A percentile compares a stretch with the other conserved stretches of the same genome.
phyloP scores from a whole-genome alignment of 2,888 invertebrate genomes.

The Melipona beecheii region DNA sequence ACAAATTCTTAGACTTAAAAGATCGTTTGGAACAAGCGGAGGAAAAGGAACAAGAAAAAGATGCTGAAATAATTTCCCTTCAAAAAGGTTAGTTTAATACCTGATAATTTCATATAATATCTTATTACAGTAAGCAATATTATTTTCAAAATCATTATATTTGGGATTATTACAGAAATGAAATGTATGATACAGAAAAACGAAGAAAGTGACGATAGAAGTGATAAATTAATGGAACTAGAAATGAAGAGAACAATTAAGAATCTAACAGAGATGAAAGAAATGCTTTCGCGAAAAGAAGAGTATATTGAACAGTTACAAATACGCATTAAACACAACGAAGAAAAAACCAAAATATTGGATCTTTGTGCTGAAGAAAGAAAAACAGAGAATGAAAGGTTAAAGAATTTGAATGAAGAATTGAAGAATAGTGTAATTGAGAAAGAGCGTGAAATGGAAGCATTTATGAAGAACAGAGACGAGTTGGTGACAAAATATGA shows the following conservation, averaged over 20 bases:
- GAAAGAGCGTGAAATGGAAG: constrained; percentile 74
- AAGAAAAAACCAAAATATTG: constrained; percentile 59
- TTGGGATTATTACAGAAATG: constrained; percentile 61
- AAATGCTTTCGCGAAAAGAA: constrained; percentile 50
- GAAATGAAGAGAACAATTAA: constrained; percentile 72
- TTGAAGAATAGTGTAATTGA: constrained; percentile 63
- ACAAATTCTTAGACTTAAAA: constrained; percentile 40
- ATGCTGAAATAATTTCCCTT: constrained; percentile 75
- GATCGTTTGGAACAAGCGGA: constrained; percentile 55
- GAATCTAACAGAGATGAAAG: constrained; percentile 64
- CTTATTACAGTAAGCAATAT: not conserved
- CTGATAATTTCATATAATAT: not conserved
- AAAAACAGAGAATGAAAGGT: constrained; percentile 67
- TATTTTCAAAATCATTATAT: not conserved
- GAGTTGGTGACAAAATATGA: constrained; percentile 75
- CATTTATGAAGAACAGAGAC: constrained; percentile 76
- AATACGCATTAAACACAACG: constrained; percentile 52
- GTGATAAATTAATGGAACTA: constrained; percentile 68
- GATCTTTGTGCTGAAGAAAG: constrained; percentile 58
- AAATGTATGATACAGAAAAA: constrained; percentile 69
- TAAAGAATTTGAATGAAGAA: constrained; percentile 66
- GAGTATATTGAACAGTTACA: constrained; percentile 61
- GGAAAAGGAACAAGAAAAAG: constrained; percentile 74
- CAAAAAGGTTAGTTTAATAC: constrained; percentile 72
- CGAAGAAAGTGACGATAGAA: constrained; percentile 41